These are phyloP conservation scores for Drosophila nannoptera DNA, from an alignment of 1,140 invertebrate genomes.

Conservation along the genomic window DNA sequence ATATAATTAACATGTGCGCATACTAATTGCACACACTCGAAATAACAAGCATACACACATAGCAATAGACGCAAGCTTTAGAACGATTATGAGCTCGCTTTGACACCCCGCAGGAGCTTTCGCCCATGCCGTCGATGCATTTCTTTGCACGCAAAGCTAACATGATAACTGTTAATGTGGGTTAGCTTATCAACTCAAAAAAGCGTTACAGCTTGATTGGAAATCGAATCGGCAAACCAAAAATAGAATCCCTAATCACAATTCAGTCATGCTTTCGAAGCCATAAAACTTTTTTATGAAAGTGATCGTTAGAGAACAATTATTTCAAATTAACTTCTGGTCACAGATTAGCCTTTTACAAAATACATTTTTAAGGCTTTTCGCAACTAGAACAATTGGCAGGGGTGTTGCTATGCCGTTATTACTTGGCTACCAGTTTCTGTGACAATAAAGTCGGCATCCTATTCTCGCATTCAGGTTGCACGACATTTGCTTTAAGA, in stretches of 20 bases:
- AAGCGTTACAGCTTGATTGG: slow-evolving; percentile 4
- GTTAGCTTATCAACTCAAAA: slow-evolving; percentile 12
- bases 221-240: background rate
- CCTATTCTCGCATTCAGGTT: background rate
- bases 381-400: too few relatives aligned
- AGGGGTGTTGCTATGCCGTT: too few relatives aligned
- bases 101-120: slow-evolving; percentile 9
- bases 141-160: slow-evolving; percentile 29
- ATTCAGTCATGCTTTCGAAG: too few relatives aligned
- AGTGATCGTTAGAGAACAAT: too few relatives aligned
- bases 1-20: slow-evolving; percentile 24
- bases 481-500: slow-evolving; percentile 13
- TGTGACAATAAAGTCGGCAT: too few relatives aligned
- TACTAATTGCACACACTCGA: slow-evolving; percentile 15
- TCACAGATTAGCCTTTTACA: too few relatives aligned
- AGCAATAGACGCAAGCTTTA: slow-evolving; percentile 12
- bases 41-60: background rate
- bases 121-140: slow-evolving; percentile 17
- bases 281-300: too few relatives aligned
- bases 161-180: slow-evolving; percentile 31
- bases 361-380: too few relatives aligned
- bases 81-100: slow-evolving; percentile 3
- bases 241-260: background rate
- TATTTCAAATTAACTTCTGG: too few relatives aligned
- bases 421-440: too few relatives aligned